Conservation (phyloP, 2,888 invertebrate genomes). For the Cordylochernes scorpioides region DNA sequence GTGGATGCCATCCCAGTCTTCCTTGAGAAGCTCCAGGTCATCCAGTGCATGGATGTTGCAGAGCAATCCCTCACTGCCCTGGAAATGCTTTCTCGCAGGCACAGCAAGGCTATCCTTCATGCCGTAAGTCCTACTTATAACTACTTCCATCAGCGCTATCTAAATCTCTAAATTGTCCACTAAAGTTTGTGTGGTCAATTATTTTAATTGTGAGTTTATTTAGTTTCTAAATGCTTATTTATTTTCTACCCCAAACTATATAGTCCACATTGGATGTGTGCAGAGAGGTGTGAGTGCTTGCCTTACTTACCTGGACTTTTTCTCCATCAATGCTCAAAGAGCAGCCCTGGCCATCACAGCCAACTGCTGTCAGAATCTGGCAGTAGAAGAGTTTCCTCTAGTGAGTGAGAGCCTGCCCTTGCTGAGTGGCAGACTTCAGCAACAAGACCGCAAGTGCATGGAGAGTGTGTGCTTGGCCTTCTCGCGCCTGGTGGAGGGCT, state of each 20-base stretch:
- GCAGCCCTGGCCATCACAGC: slow-evolving; percentile 86
- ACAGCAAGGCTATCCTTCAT: slow-evolving; percentile 82
- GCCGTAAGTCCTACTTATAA: slow-evolving; percentile 34
- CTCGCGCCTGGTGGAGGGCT: slow-evolving; percentile 82
- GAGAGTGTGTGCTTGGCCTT: slow-evolving; percentile 91
- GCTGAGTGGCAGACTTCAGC: slow-evolving; percentile 37
- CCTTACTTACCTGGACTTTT: slow-evolving; percentile 87
- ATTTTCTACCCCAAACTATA: no score
- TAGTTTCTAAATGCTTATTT: no score
- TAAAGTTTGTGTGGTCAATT: no score
- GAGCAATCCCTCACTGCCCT: slow-evolving; percentile 91
- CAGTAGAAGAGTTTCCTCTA: slow-evolving; percentile 74
- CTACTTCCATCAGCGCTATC: background rate
- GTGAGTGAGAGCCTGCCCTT: slow-evolving; percentile 62
- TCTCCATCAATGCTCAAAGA: slow-evolving; percentile 89
- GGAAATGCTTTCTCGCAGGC: slow-evolving; percentile 82
- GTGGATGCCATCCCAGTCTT: slow-evolving; percentile 91
- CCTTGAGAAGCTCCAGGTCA: slow-evolving; percentile 82
- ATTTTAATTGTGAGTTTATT: no score
- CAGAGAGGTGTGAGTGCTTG: slow-evolving; percentile 86
- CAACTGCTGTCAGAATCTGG: slow-evolving; percentile 85
- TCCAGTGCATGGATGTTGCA: slow-evolving; percentile 98
- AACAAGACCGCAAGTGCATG: slow-evolving; percentile 83
- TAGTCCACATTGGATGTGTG: slow-evolving; percentile 15
- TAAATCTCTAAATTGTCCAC: no score